These are phyloP conservation scores for Abscondita cerata DNA, from an alignment of 2,888 invertebrate species.

Conservation along the genomic window DNA sequence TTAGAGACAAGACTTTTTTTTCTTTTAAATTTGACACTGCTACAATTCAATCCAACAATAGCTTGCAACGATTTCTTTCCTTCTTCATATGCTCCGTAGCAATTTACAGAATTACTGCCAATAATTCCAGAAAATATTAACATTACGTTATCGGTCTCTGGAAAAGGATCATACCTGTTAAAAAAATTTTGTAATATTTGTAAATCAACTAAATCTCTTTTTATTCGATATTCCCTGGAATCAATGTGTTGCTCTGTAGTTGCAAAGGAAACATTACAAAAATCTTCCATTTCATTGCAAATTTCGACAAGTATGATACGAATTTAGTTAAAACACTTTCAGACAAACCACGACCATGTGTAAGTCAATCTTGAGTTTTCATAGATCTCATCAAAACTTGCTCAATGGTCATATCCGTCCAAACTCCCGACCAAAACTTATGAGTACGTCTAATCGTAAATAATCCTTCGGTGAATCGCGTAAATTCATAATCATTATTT, in stretches of 20 bases:
- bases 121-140: constrained; percentile 45
- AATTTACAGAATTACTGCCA: constrained; percentile 46
- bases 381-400: constrained; percentile 20
- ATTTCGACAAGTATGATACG: constrained; percentile 41
- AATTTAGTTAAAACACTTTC: constrained; percentile 44
- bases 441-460: constrained; percentile 16
- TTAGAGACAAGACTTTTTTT: constrained; percentile 46
- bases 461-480: constrained; percentile 37
- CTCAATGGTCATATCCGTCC: constrained; percentile 13
- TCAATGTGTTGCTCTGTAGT: constrained; percentile 49
- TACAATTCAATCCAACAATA: constrained; percentile 44
- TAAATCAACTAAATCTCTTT: constrained; percentile 46
- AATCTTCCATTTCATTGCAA: constrained; percentile 41
- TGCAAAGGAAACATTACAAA: constrained; percentile 40
- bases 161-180: constrained; percentile 46
- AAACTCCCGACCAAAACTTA: constrained; percentile 26
- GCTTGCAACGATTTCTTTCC: constrained; percentile 43
- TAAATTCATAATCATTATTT: constrained; percentile 39
- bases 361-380: constrained; percentile 41
- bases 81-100: constrained; percentile 44
- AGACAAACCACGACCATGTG: constrained; percentile 42
- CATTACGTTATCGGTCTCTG: constrained; percentile 43
- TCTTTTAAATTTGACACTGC: constrained; percentile 44
- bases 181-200: constrained; percentile 41
- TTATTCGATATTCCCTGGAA: constrained; percentile 44